Evolutionary conservation across 2,113 vertebrate genomes (phyloP).

Genomic region (Atlantisia rogersi): DNA sequence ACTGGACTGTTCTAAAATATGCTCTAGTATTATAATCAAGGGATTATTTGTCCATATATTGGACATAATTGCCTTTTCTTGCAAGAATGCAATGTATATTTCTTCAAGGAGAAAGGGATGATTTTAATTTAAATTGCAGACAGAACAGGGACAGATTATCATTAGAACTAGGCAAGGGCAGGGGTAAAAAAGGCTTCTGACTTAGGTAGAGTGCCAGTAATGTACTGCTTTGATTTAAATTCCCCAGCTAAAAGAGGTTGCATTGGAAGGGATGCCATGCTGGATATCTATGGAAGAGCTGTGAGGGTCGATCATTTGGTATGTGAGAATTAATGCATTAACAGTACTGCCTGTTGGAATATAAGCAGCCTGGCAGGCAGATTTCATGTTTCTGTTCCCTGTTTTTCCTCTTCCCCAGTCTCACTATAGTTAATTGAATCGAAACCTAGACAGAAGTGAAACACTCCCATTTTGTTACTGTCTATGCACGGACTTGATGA

Average conservation of each 20-base stretch:
- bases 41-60: background rate
- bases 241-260: background rate
- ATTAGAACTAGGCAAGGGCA: background rate
- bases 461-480: background rate
- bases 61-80: background rate
- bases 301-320: background rate
- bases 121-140: constrained; percentile 1
- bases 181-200: background rate
- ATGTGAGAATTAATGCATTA: background rate
- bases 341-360: background rate
- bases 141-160: background rate
- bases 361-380: background rate
- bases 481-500: background rate
- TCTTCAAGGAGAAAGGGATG: background rate
- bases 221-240: background rate
- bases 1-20: constrained; percentile 12
- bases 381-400: background rate
- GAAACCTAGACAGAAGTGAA: background rate
- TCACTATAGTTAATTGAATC: background rate
- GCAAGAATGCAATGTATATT: background rate
- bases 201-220: background rate
- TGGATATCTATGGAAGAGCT: background rate
- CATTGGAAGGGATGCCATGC: background rate
- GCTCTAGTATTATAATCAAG: background rate
- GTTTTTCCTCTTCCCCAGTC: constrained; percentile 13